Conservation (phyloP, 2,888 invertebrate genomes). For the Petrolisthes manimaculis region DNA sequence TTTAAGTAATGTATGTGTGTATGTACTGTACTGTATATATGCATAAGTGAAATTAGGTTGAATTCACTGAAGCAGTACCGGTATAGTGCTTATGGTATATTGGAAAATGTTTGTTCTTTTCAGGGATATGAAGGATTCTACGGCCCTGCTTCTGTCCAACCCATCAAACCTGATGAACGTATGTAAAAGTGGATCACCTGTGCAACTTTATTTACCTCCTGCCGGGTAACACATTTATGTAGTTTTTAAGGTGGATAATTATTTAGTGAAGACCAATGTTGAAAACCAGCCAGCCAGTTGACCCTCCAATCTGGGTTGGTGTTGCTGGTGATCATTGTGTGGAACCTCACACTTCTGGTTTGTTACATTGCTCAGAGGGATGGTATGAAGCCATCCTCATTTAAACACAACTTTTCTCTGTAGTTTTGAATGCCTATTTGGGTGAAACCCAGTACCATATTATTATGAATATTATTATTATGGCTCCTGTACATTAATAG, state of each 20-base stretch:
- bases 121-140: slow-evolving; percentile 64
- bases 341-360: background rate
- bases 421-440: slow-evolving; percentile 10
- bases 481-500: slow-evolving; percentile 32
- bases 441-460: background rate
- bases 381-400: slow-evolving; percentile 40
- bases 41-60: background rate
- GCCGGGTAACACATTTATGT: slow-evolving; percentile 53
- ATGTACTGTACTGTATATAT: background rate
- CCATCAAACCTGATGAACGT: slow-evolving; percentile 65
- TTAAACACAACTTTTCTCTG: background rate
- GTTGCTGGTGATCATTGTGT: background rate
- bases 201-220: slow-evolving; percentile 51
- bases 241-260: slow-evolving; percentile 41
- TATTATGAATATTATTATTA: background rate
- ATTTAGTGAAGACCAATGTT: background rate
- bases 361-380: background rate
- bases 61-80: background rate
- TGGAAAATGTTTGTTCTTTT: slow-evolving; percentile 8
- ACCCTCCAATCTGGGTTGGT: background rate
- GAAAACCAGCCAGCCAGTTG: background rate
- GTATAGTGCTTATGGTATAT: background rate
- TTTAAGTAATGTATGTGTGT: background rate
- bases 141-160: slow-evolving; percentile 62
- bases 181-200: slow-evolving; percentile 57